phyloP scores from a whole-genome alignment of 2,797 vertebrate species.

The Liasis olivaceus region DNA sequence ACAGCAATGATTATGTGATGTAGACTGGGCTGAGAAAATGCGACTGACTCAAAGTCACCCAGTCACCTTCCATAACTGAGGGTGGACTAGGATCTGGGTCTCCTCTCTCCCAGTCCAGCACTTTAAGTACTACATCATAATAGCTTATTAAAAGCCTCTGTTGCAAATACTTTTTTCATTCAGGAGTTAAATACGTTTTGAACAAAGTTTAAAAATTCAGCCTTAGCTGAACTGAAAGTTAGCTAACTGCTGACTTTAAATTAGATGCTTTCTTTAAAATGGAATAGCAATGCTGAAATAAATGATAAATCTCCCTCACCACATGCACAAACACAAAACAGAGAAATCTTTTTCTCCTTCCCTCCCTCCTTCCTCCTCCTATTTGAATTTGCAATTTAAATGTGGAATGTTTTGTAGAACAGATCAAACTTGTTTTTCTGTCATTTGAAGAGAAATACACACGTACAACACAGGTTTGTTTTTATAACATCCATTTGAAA shows the following conservation, averaged over 20 bases:
- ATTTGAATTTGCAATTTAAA: conserved; percentile 37
- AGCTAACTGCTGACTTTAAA: conserved; percentile 31
- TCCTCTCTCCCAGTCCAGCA: background rate
- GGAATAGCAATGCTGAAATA: conserved; percentile 19
- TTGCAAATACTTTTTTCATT: conserved; percentile 14
- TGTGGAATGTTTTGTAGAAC: background rate
- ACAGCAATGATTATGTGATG: too few species aligned
- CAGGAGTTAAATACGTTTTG: background rate
- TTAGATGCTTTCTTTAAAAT: conserved; percentile 5
- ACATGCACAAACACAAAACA: background rate
- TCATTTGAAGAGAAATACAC: conserved; percentile 43
- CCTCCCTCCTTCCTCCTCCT: background rate
- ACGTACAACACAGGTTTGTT: conserved; percentile 36
- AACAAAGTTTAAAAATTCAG: conserved; percentile 22
- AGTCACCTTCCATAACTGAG: too few species aligned
- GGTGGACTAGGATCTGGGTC: too few species aligned
- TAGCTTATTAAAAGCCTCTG: background rate
- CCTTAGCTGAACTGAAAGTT: conserved; percentile 35
- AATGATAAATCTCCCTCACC: conserved; percentile 6
- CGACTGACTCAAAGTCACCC: too few species aligned
- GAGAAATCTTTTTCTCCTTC: background rate
- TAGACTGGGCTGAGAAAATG: too few species aligned
- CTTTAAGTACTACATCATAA: too few species aligned
- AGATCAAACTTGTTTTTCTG: conserved; percentile 32
- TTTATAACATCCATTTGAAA: conserved; percentile 35